Evolutionary conservation across 2,797 vertebrate species (phyloP), one percentile per base, ranked within the genome.

Genomic region (Xyrichtys novacula): DNA sequence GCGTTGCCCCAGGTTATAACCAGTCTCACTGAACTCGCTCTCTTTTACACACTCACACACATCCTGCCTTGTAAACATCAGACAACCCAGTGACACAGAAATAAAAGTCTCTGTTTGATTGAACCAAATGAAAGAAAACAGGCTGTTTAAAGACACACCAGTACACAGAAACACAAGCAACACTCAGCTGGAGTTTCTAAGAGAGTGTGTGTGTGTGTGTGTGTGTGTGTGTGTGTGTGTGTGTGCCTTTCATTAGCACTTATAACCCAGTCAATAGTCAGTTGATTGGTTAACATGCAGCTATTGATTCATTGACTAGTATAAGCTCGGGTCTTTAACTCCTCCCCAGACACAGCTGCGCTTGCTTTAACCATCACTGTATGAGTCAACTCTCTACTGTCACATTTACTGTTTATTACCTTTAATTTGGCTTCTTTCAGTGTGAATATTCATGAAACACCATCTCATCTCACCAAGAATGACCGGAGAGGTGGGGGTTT

Each of bases 1-100:
- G 88, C 76, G 50, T 83, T 76, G 87, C 91, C 85, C 55, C 55
- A 65, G 88, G 89, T 86, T 84, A 88, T 77, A 83, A 77, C 59
- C 75, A 63, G 40, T 71, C 80, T 73, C 67, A 54, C 54, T 31
- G 56, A 38, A 39, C 48, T 66, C 20, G 40, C 59, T 23, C 54
- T 44, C 46, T 48, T 34, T 31, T 43, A 14, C 26, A 4, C 15
- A 16, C 55, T 7, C 48, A 4, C 14, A 55, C 50, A 17, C 19
- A 19, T 6, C 38, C 59, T 47, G 15, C 28, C 29, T 49, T 19
- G 25, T 61, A 65, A 66, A 71, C 54, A 57, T 77, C 63, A 71
- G 46, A 53, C 17, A 39, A 63, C 6, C 15, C 52, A 20, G 40
- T 5, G 40, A 54, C 55, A 44, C 43, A 68, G 40, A 80, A 73